These are phyloP conservation scores for Aplodontia rufa DNA, from an alignment of 2,113 vertebrate species.

Conservation along the genomic window DNA sequence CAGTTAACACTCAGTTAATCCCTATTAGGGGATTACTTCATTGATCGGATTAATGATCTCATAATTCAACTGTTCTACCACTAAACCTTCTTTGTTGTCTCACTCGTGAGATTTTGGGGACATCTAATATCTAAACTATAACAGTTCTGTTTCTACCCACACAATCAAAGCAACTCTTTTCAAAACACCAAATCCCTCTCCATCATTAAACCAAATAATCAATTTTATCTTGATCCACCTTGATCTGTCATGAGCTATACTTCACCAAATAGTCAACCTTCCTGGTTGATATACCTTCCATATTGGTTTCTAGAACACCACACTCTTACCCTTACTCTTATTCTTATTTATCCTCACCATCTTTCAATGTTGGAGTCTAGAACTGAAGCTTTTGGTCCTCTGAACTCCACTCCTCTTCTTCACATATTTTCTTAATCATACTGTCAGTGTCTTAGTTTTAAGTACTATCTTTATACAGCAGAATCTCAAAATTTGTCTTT, in stretches of 20 bases:
- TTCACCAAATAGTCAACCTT: not conserved
- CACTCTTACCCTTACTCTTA: not conserved
- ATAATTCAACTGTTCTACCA: too few relatives aligned
- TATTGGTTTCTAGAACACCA: not conserved
- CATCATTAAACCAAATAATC: not conserved
- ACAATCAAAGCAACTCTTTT: not conserved
- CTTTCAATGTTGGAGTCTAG: not conserved
- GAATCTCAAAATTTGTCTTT: not conserved
- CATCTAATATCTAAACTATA: too few relatives aligned
- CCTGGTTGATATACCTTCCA: not conserved
- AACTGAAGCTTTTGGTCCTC: not conserved
- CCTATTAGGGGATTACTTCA: too few relatives aligned
- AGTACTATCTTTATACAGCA: not conserved
- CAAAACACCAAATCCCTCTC: not conserved
- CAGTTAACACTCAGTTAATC: too few relatives aligned
- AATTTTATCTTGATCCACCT: not conserved
- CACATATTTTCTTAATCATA: not conserved
- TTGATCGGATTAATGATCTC: too few relatives aligned
- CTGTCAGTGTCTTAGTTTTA: not conserved
- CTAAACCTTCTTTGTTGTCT: too few relatives aligned
- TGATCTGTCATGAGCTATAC: not conserved
- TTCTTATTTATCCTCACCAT: not conserved
- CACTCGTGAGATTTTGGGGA: too few relatives aligned
- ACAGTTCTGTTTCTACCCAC: not conserved
- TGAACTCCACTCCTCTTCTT: not conserved